Base-by-base conservation (phyloP, 2,888 invertebrate species). In the Maniola hyperantus region DNA sequence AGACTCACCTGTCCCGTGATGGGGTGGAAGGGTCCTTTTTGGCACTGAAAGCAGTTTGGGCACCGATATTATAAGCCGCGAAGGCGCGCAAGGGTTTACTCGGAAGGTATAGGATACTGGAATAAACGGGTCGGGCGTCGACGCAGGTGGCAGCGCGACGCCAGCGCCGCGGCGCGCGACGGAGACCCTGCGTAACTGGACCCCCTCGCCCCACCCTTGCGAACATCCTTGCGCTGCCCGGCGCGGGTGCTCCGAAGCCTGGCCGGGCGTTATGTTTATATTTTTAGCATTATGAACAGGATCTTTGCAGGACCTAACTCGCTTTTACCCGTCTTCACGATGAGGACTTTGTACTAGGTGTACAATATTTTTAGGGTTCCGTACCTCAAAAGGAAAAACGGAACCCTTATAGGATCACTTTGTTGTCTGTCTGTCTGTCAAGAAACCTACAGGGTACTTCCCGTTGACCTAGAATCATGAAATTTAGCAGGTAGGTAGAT, bases 161-260 rank as follows among this genome's bases (percentile, higher is more conserved):
- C 83, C 79, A 84, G 88, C 89, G 88, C 88, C 87, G 87, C 88
- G 88, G 83, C 86, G 87, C 87, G 78, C 76, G 68, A 68, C 82
- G 85, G 85, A 83, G 84, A 79, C 83, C 83, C 81, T 73, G 72
- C 62, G 74, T 72, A 82, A 80, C 77, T 77, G 53, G 66, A 67
- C 67, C 71, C 74, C 73, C 75, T 74, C 75, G 11, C 42, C 60
- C 54, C 20, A 6, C 13, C 57, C 39, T 6, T 39, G 42, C 57
- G 6, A 13, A 11, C 55, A 55, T 39, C 70, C 78, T 73, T 71
- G 26, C 15, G 20, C 6, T 13, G 15, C 36, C 42, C 6, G 39
- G 34, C 8, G 26, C 39, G 10, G 39, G 46, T 15, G 15, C 10
- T 10, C 36, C 36, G 36, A 1, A 39, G 10, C 36, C 36, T 39